phyloP scores from a whole-genome alignment of 2,797 vertebrate species.

The Melanitta fusca region DNA sequence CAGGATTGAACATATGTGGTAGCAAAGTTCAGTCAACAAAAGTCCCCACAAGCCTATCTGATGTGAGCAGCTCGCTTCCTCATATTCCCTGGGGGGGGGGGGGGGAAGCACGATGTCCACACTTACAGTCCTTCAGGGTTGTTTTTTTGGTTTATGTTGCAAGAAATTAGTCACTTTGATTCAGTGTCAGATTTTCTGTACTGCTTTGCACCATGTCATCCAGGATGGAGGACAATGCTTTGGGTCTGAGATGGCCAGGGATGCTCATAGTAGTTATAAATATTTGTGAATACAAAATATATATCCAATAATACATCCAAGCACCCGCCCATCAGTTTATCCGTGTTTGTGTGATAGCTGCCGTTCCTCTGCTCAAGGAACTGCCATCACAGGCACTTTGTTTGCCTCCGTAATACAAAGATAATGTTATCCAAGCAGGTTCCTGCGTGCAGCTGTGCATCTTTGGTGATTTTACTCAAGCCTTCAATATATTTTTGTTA shows the following conservation, averaged over 20 bases:
- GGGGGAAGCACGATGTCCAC: no score
- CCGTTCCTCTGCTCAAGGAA: no score
- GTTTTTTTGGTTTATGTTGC: not conserved
- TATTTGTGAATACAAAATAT: not conserved
- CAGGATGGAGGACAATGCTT: not conserved
- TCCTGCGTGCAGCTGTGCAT: accelerated
- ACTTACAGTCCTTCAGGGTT: not conserved
- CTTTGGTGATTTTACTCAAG: not conserved
- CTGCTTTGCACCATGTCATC: no score
- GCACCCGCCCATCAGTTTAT: accelerated
- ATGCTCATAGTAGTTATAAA: not conserved
- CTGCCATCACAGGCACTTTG: not conserved
- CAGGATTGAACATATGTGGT: not conserved
- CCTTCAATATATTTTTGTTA: not conserved
- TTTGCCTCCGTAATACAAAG: not conserved
- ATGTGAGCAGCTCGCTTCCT: not conserved
- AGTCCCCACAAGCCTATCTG: not conserved
- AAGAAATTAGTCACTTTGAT: not conserved
- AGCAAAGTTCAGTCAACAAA: not conserved
- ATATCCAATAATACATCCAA: not conserved
- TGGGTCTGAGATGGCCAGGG: not conserved
- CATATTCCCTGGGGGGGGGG: not conserved
- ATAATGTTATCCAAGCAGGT: accelerated
- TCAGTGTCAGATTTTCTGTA: not conserved
- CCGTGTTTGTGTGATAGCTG: accelerated